Base-by-base conservation (phyloP, 2,888 invertebrate species). In the Argynnis bischoffii region DNA sequence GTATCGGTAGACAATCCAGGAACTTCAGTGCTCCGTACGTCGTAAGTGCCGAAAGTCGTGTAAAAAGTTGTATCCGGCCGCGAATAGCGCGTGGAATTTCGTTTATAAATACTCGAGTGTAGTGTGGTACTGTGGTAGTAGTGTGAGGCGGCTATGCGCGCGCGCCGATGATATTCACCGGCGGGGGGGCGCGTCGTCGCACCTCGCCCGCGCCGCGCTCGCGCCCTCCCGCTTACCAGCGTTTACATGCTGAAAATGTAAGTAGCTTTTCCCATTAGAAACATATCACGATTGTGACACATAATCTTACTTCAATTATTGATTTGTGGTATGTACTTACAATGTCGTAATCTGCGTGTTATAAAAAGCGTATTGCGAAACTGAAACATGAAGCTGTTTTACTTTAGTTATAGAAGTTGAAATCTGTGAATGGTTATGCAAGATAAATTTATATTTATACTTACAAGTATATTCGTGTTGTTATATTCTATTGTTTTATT, bases 41-140 rank as follows among this genome's bases (percentile, higher is more conserved):
- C 89, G 90, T 90, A 92, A 92, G 92, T 92, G 91, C 89, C 77
- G 92, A 89, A 87, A 90, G 91, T 91, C 92, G 92, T 91, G 92
- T 90, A 90, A 90, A 90, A 91, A 91, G 91, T 88, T 88, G 89
- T 90, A 92, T 90, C 91, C 91, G 90, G 88, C 89, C 80, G 81
- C 80, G 87, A 85, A 88, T 86, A 87, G 85, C 85, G 83, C 83
- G 85, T 84, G 90, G 91, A 88, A 91, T 92, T 90, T 81, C 86
- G 88, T 89, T 91, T 92, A 92, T 91, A 89, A 92, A 92, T 92
- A 92, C 84, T 83, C 84, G 81, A 80, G 72, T 67, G 77, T 66
- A 78, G 70, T 61, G 77, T 68, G 74, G 73, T 73, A 75, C 73
- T 75, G 73, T 69, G 72, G 75, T 67, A 70, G 72, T 63, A 70